A percentile compares a stretch with the other conserved stretches of the same genome.
Evolutionary conservation across 2,113 vertebrate species (phyloP).

Genomic region (Epinephelus moara): DNA sequence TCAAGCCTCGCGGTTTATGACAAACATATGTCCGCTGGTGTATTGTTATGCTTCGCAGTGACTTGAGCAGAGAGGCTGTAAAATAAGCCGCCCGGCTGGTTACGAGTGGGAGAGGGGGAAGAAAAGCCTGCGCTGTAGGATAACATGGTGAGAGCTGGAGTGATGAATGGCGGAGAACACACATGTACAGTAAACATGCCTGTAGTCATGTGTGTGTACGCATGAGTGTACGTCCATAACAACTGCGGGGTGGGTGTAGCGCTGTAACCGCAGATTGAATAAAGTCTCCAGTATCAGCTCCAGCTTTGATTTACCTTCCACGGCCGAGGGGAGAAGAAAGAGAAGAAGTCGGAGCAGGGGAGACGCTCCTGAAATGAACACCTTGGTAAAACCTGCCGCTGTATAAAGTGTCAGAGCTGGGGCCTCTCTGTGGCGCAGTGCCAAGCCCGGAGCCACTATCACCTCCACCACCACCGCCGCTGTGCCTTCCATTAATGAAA

Average conservation of each 20-base stretch:
- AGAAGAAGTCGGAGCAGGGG: conserved; percentile 58
- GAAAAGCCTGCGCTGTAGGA: conserved; percentile 40
- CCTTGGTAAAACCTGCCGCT: conserved; percentile 84
- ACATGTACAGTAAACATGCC: conserved; percentile 24
- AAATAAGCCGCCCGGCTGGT: conserved; percentile 56
- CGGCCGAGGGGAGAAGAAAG: conserved; percentile 57
- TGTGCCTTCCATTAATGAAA: conserved; percentile 73
- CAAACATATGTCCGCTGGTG: conserved; percentile 74
- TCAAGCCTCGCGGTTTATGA: conserved; percentile 65
- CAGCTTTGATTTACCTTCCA: conserved; percentile 81
- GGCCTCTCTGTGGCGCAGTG: conserved; percentile 76
- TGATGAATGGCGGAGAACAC: conserved; percentile 36
- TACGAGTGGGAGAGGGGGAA: conserved; percentile 44
- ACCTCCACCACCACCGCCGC: conserved; percentile 44
- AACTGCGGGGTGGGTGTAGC: conserved; percentile 54
- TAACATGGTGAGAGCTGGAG: conserved; percentile 39
- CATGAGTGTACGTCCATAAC: too few species aligned
- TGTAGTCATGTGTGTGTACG: background rate
- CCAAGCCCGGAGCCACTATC: conserved; percentile 73
- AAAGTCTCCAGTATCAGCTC: conserved; percentile 68
- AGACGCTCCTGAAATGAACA: conserved; percentile 85
- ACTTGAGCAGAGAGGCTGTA: conserved; percentile 53
- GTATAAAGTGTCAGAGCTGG: conserved; percentile 84
- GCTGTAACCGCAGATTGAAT: conserved; percentile 66
- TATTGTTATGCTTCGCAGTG: conserved; percentile 67